Evolutionary conservation across 2,113 vertebrate species (phyloP), one percentile per base, ranked within the genome.

Genomic region (Vidua chalybeata): DNA sequence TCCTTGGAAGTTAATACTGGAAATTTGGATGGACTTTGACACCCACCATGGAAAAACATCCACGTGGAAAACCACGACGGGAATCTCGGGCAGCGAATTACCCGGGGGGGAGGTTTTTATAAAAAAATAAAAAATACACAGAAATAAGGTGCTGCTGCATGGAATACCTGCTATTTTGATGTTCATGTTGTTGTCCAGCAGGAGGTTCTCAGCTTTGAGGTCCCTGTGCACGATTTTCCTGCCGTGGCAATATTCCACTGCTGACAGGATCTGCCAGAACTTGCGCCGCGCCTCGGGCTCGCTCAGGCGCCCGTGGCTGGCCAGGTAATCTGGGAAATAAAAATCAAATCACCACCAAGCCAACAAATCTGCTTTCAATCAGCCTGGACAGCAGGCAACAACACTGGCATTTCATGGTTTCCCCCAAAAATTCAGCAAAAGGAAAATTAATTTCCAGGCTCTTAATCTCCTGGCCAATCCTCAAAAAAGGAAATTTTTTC

Each of bases 201-300:
- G 97, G 58, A 99, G 98, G 77, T 99, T 99, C 97, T 99, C 99
- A 9, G 99, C 99, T 93, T 99, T 99, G 82, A 99, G 98, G 97
- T 99, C 99, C 49, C 99, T 98, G 97, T 99, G 99, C 62, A 99
- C 99, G 41, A 99, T 98, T 95, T 99, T 99, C 81, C 98, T 98
- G 81, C 98, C 98, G 33, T 99, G 99, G 97, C 99, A 99, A 94
- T 99, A 99, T 91, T 99, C 99, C 73, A 99, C 99, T 0, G 99
- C 99, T 1, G 99, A 99, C 61, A 99, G 98, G 94, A 99, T 99
- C 97, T 99, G 99, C 99, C 99, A 99, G 98, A 99, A 99, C 96
- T 99, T 99, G 93, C 99, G 98, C 91, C 99, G 98, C 28, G 99
- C 99, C 94, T 99, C 99, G 5, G 99, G 51, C 94, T 99, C 99